A percentile compares a stretch with the other conserved stretches of the same genome.
Evolutionary conservation across 2,113 vertebrate genomes (phyloP).

Genomic region (Indicator maculatus): DNA sequence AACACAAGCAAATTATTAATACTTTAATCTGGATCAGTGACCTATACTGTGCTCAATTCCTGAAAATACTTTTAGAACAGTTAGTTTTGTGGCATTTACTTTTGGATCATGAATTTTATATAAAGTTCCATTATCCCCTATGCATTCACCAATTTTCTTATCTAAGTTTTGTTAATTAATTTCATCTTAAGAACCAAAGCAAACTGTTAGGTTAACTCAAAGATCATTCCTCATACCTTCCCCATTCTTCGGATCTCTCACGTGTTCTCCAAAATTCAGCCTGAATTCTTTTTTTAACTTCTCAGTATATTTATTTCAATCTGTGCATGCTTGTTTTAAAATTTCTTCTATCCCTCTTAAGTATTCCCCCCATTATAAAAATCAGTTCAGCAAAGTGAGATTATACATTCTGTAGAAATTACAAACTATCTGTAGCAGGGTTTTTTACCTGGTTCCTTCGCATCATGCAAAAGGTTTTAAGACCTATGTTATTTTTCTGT

Average conservation of each 20-base stretch:
- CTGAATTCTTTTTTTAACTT: background rate
- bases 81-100: background rate
- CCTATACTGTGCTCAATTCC: background rate
- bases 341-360: background rate
- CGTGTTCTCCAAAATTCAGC: background rate
- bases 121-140: background rate
- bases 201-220: background rate
- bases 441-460: background rate
- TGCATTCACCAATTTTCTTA: background rate
- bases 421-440: background rate
- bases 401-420: background rate
- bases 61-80: background rate
- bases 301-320: background rate
- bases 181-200: background rate
- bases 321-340: background rate
- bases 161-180: background rate
- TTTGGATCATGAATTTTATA: background rate
- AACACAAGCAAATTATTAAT: background rate
- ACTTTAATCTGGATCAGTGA: background rate
- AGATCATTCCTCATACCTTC: background rate
- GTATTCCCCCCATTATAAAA: background rate
- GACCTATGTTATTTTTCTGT: background rate
- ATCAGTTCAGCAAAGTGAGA: background rate
- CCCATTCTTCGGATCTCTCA: background rate
- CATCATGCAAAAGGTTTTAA: background rate